Conservation (phyloP, 37 sponge, comb jelly and placozoan species). For the Bolinopsis microptera region DNA sequence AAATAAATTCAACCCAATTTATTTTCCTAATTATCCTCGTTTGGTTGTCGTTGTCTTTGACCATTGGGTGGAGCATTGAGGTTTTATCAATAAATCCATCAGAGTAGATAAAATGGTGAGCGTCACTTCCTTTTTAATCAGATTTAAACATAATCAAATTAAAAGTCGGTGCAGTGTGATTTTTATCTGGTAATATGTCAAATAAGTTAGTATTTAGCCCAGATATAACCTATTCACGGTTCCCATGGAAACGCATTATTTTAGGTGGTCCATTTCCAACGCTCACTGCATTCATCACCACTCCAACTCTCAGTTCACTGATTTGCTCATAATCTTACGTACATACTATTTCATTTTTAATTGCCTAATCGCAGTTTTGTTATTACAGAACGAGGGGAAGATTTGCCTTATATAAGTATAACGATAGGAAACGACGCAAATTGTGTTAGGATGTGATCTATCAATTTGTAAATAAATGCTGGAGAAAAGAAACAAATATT, state of each 20-base stretch:
- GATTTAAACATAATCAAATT: not conserved
- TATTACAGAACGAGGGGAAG: not conserved
- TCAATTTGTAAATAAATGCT: too few relatives aligned
- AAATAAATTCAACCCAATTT: not conserved
- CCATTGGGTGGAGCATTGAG: not conserved
- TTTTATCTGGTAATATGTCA: not conserved
- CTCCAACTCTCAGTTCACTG: not conserved
- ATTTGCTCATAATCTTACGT: not conserved
- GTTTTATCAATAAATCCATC: not conserved
- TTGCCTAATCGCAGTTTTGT: not conserved
- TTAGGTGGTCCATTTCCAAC: not conserved
- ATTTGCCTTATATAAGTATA: too few relatives aligned
- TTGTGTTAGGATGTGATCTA: too few relatives aligned
- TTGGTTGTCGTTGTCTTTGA: not conserved
- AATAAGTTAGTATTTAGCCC: not conserved
- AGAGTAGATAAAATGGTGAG: not conserved
- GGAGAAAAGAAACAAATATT: too few relatives aligned
- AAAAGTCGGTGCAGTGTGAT: not conserved
- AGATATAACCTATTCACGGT: not conserved
- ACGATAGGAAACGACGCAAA: too few relatives aligned
- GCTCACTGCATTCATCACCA: not conserved
- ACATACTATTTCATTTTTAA: not conserved
- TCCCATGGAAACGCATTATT: not conserved
- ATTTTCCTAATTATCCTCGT: not conserved
- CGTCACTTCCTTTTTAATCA: not conserved